Percentiles rank a stretch among this genome's conserved stretches.
Conservation (phyloP, 2,797 vertebrate genomes). For the Sternotherus odoratus region DNA sequence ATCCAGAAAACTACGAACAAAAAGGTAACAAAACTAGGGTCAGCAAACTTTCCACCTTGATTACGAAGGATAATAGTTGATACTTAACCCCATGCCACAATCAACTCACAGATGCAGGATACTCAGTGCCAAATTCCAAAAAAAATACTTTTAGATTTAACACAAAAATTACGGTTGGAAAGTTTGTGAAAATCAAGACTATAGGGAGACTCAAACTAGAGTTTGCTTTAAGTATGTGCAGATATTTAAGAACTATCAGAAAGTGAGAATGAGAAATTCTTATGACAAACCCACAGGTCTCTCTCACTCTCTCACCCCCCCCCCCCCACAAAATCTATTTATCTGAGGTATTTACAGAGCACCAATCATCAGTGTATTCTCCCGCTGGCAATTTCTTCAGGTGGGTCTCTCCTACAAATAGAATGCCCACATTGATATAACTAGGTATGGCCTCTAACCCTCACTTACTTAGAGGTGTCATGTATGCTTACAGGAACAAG, state of each 20-base stretch:
- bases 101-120: rapidly evolving
- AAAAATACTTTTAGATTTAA: background rate
- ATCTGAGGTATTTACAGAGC: background rate
- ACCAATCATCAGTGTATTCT: background rate
- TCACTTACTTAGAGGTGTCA: background rate
- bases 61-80: background rate
- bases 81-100: background rate
- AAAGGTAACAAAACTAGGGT: background rate
- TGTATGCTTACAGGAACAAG: rapidly evolving
- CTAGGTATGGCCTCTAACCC: background rate
- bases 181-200: background rate
- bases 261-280: background rate
- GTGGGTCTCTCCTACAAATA: background rate
- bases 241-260: background rate
- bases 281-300: background rate
- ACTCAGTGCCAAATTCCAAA: background rate
- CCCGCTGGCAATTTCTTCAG: background rate
- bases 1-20: background rate
- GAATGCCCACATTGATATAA: background rate
- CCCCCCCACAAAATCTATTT: too few species aligned
- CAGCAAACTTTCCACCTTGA: background rate
- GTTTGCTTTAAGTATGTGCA: background rate
- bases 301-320: too few species aligned
- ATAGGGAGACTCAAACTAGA: background rate
- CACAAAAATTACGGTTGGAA: background rate